phyloP scores from a whole-genome alignment of 1,140 invertebrate genomes.

The Samia ricini region DNA sequence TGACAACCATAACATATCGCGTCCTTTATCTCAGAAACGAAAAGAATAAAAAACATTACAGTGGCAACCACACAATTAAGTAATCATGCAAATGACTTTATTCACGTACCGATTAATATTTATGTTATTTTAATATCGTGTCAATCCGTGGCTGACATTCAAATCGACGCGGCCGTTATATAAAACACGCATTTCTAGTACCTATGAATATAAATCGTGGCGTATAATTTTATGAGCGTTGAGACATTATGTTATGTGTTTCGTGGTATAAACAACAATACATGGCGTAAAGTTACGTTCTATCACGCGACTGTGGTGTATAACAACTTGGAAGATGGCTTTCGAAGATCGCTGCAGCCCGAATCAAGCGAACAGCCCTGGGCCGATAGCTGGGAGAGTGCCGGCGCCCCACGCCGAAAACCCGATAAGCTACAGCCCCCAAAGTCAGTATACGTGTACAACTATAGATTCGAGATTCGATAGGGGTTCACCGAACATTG shows the following conservation, averaged over 20 bases:
- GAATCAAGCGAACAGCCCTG: slow-evolving; percentile 78
- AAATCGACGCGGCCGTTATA: slow-evolving; percentile 19
- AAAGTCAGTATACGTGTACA: slow-evolving; percentile 65
- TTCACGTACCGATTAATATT: slow-evolving; percentile 42
- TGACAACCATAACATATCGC: slow-evolving; percentile 45
- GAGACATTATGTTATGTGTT: background rate
- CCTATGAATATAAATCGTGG: background rate
- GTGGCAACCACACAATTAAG: slow-evolving; percentile 30
- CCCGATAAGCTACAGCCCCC: slow-evolving; percentile 33
- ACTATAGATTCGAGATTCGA: slow-evolving; percentile 61
- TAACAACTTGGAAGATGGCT: slow-evolving; percentile 64
- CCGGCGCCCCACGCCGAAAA: slow-evolving; percentile 55
- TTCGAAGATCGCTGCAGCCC: slow-evolving; percentile 81
- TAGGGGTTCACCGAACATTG: slow-evolving; percentile 42
- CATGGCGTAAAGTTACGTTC: background rate
- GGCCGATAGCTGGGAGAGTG: slow-evolving; percentile 56
- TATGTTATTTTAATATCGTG: slow-evolving; percentile 18
- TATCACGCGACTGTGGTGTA: background rate
- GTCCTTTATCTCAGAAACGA: slow-evolving; percentile 15
- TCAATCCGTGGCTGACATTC: slow-evolving; percentile 25
- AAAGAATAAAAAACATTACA: slow-evolving; percentile 19
- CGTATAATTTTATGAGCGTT: background rate
- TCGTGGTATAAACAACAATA: background rate
- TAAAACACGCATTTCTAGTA: background rate
- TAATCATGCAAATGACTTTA: slow-evolving; percentile 33